Evolutionary conservation across 1,140 invertebrate species (phyloP).

Genomic region (Anagrus nilaparvatae): DNA sequence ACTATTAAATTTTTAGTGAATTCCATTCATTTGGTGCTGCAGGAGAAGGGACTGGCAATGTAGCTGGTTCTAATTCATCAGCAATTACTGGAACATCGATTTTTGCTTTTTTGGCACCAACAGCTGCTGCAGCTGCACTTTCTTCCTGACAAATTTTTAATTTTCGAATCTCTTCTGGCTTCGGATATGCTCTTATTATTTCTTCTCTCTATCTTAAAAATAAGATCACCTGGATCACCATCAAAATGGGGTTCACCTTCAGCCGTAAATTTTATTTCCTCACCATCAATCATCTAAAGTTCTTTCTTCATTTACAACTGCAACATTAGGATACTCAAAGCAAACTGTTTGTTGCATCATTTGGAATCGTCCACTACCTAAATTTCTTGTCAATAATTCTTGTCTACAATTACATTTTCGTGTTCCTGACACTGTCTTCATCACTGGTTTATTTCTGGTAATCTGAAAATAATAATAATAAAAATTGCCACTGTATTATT

Average conservation of each 20-base stretch:
- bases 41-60: slow-evolving; percentile 21
- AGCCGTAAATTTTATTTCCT: slow-evolving; percentile 86
- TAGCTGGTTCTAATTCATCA: slow-evolving; percentile 25
- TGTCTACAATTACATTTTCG: slow-evolving; percentile 97
- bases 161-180: slow-evolving; percentile 45
- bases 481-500: slow-evolving; percentile 90
- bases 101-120: slow-evolving; percentile 31
- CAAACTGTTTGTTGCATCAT: slow-evolving; percentile 99
- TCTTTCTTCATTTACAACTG: slow-evolving; percentile 89
- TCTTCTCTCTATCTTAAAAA: slow-evolving; percentile 82
- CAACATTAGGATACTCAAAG: slow-evolving; percentile 98
- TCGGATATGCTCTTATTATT: slow-evolving; percentile 62
- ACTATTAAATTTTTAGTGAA: slow-evolving; percentile 50
- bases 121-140: slow-evolving; percentile 27
- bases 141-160: slow-evolving; percentile 43
- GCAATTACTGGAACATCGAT: slow-evolving; percentile 28
- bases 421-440: slow-evolving; percentile 87
- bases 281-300: slow-evolving; percentile 90
- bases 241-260: slow-evolving; percentile 98
- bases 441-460: slow-evolving; percentile 91
- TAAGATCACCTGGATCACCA: slow-evolving; percentile 94
- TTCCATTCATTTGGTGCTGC: slow-evolving; percentile 39
- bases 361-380: slow-evolving; percentile 96
- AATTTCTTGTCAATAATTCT: slow-evolving; percentile 93
- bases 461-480: slow-evolving; percentile 52